Evolutionary conservation across 2,113 vertebrate species (phyloP).

Genomic region (Perca schrenkii): DNA sequence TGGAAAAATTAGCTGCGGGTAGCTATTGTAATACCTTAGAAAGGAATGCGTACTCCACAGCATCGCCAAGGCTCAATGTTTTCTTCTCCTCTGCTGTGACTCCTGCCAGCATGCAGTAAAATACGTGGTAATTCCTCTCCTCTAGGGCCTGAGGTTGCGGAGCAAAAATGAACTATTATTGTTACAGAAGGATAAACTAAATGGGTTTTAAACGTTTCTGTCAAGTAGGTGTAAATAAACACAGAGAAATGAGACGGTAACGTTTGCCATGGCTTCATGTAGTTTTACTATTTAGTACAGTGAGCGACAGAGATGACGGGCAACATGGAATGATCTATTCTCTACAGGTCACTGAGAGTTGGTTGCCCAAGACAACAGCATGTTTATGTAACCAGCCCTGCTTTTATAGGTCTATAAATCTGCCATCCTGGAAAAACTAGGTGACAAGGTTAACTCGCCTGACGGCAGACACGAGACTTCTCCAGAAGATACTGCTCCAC

Average conservation of each 20-base stretch:
- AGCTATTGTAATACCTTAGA: slow-evolving; percentile 82
- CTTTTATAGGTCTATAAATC: background rate
- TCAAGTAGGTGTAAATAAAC: background rate
- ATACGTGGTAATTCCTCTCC: slow-evolving; percentile 97
- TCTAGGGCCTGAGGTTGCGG: slow-evolving; percentile 83
- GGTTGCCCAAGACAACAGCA: background rate
- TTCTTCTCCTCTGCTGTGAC: slow-evolving; percentile 89
- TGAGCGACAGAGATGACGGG: background rate
- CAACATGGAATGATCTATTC: background rate
- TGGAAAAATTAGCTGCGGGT: background rate
- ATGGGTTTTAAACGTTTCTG: background rate
- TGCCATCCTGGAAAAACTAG: fast-evolving
- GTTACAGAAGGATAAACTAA: background rate
- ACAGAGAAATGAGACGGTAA: background rate
- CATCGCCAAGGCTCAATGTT: slow-evolving; percentile 83
- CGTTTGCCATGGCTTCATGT: background rate
- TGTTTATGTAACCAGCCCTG: slow-evolving; percentile 6
- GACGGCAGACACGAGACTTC: slow-evolving; percentile 94
- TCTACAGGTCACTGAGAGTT: background rate
- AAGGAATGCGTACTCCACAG: slow-evolving; percentile 90
- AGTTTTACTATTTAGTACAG: background rate
- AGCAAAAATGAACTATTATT: background rate
- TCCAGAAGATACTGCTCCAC: slow-evolving; percentile 97
- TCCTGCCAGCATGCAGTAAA: slow-evolving; percentile 94
- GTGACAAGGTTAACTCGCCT: slow-evolving; percentile 81